Percentiles rank a stretch among this genome's conserved stretches.
phyloP scores from a whole-genome alignment of 2,113 vertebrate genomes.

The Perca schrenkii region DNA sequence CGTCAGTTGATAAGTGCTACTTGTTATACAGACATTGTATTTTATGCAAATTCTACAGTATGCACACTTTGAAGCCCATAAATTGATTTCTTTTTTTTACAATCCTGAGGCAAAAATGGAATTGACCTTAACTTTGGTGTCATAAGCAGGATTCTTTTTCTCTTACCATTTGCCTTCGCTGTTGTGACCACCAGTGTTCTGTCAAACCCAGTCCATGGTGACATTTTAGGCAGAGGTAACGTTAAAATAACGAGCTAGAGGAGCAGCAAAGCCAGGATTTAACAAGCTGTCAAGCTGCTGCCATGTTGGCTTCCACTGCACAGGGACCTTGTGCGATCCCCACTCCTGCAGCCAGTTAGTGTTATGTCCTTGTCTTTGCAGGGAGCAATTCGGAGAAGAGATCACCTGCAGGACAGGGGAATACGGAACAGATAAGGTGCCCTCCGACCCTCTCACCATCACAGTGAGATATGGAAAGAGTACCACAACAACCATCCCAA shows the following conservation, averaged over 20 bases:
- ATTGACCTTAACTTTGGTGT: slow-evolving; percentile 64
- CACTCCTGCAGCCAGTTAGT: slow-evolving; percentile 14
- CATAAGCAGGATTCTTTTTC: slow-evolving; percentile 20
- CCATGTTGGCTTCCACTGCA: slow-evolving; percentile 60
- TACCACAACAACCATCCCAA: slow-evolving; percentile 55
- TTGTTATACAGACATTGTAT: slow-evolving; percentile 65
- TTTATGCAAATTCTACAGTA: slow-evolving; percentile 55
- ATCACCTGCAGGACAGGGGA: slow-evolving; percentile 89
- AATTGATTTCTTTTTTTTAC: slow-evolving; percentile 39
- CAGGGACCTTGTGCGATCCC: slow-evolving; percentile 42
- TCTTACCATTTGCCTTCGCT: slow-evolving; percentile 27
- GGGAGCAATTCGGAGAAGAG: slow-evolving; percentile 85
- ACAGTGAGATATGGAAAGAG: slow-evolving; percentile 82
- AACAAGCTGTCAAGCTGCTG: slow-evolving; percentile 75
- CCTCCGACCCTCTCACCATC: slow-evolving; percentile 71
- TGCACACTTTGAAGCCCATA: slow-evolving; percentile 50
- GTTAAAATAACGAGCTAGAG: slow-evolving; percentile 64
- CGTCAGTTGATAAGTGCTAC: slow-evolving; percentile 47
- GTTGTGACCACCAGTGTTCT: slow-evolving; percentile 47
- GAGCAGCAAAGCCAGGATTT: slow-evolving; percentile 60
- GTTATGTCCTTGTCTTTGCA: slow-evolving; percentile 74
- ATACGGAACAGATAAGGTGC: slow-evolving; percentile 76
- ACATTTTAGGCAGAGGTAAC: slow-evolving; percentile 71
- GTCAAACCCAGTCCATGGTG: slow-evolving; percentile 53
- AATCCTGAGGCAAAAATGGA: slow-evolving; percentile 46